phyloP scores from a whole-genome alignment of 2,113 vertebrate species.

The Phyllopteryx taeniolatus region DNA sequence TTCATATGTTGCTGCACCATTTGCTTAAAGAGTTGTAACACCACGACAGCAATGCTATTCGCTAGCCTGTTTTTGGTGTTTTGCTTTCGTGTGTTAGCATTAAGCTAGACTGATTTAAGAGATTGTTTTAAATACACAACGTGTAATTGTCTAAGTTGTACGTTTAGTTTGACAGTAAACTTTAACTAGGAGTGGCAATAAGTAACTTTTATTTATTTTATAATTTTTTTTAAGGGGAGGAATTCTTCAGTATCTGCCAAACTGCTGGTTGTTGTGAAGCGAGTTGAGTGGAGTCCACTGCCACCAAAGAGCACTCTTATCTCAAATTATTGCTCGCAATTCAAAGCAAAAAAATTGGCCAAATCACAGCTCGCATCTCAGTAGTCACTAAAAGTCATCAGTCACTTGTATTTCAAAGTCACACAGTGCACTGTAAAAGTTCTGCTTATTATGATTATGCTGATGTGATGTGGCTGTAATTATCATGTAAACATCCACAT shows the following conservation, averaged over 20 bases:
- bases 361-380: not conserved
- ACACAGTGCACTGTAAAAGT: not conserved
- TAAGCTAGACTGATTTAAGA: no score
- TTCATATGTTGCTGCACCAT: no score
- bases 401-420: not conserved
- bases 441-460: not conserved
- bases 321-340: not conserved
- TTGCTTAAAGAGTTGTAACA: no score
- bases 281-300: not conserved
- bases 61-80: no score
- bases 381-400: not conserved
- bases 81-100: no score
- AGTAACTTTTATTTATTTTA: no score
- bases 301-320: not conserved
- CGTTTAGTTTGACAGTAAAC: no score
- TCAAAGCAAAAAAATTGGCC: not conserved
- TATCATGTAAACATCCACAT: not conserved
- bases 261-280: not conserved
- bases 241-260: not conserved
- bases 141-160: no score
- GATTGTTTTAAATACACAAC: no score
- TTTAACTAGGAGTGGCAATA: no score
- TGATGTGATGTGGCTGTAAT: not conserved
- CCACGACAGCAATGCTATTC: no score
- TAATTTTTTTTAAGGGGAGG: no score